Evolutionary conservation across 2,113 vertebrate species (phyloP).

Genomic region (Clupea harengus): DNA sequence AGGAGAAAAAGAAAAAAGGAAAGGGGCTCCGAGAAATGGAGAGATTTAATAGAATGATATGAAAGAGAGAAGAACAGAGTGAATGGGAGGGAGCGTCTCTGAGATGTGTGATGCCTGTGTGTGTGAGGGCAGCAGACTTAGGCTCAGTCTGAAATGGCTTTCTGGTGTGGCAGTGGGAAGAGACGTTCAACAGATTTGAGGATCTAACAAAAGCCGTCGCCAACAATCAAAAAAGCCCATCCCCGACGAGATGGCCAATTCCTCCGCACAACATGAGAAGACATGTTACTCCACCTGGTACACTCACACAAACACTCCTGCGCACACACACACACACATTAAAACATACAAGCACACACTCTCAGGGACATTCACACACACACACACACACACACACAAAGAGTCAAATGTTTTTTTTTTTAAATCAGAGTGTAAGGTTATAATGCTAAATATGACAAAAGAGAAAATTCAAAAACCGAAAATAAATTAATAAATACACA

Average conservation of each 20-base stretch:
- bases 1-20: not conserved
- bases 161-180: constrained; percentile 21
- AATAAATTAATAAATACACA: too few species aligned
- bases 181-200: constrained; percentile 29
- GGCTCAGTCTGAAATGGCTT: not conserved
- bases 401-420: too few species aligned
- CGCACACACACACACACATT: not conserved
- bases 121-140: constrained; percentile 20
- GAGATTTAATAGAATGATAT: not conserved
- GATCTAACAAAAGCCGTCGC: not conserved
- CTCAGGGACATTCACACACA: not conserved
- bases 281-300: constrained; percentile 24
- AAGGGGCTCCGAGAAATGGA: not conserved
- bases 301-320: not conserved
- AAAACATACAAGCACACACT: not conserved
- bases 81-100: constrained; percentile 14
- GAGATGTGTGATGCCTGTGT: constrained; percentile 3
- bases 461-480: too few species aligned
- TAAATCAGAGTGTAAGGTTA: too few species aligned
- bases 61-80: not conserved
- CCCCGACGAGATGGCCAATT: not conserved
- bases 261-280: constrained; percentile 17
- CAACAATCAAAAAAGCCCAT: not conserved
- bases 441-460: too few species aligned
- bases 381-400: not conserved